phyloP scores from a whole-genome alignment of 1,140 invertebrate species.

The Aphaenogaster ashmeadi region DNA sequence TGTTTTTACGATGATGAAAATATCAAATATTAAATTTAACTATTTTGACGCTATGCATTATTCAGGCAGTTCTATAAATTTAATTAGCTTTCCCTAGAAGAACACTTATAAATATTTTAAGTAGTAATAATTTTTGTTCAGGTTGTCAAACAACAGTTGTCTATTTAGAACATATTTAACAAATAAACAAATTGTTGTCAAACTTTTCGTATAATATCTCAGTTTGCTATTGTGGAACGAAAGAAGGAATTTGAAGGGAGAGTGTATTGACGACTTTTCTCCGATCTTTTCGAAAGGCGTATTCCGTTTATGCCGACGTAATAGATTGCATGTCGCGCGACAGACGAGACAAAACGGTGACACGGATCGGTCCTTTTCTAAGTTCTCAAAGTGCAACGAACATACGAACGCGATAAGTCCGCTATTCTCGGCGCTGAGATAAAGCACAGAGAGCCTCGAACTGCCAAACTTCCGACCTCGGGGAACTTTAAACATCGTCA shows the following conservation, averaged over 20 bases:
- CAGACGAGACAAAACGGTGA: constrained; percentile 32
- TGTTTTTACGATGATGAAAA: not conserved
- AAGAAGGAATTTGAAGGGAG: not conserved
- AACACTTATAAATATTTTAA: not conserved
- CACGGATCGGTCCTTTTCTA: not conserved
- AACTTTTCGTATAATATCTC: not conserved
- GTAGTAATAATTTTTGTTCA: not conserved
- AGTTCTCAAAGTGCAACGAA: not conserved
- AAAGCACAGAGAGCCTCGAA: constrained; percentile 34
- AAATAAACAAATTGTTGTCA: not conserved
- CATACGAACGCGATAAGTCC: constrained; percentile 43
- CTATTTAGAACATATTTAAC: not conserved
- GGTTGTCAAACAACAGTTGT: not conserved
- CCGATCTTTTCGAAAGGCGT: not conserved
- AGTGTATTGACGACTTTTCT: not conserved
- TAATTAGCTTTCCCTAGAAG: not conserved
- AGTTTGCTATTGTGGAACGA: not conserved
- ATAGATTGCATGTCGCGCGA: constrained; percentile 18
- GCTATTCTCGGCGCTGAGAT: constrained; percentile 36
- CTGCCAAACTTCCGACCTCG: constrained; percentile 54
- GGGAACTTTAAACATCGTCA: constrained; percentile 58
- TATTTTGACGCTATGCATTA: not conserved
- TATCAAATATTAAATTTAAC: constrained; percentile 24
- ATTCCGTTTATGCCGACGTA: not conserved
- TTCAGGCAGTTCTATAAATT: not conserved